These are phyloP conservation scores for Garra rufa DNA, from an alignment of 2,113 vertebrate genomes.

Conservation along the genomic window DNA sequence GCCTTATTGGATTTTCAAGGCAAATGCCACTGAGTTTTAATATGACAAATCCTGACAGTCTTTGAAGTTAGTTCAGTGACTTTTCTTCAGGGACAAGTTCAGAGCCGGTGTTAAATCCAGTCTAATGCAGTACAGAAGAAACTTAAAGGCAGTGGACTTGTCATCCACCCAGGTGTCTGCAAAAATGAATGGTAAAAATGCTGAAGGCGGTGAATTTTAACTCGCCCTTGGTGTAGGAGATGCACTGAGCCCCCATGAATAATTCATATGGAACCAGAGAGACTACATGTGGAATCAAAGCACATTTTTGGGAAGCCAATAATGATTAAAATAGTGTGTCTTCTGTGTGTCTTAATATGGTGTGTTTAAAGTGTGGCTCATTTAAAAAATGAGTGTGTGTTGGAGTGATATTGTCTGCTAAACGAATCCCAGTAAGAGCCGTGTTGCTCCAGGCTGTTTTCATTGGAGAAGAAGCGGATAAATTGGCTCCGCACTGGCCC, in stretches of 20 bases:
- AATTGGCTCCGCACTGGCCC: background rate
- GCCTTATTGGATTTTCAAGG: slow-evolving; percentile 22
- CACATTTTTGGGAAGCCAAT: slow-evolving; percentile 9
- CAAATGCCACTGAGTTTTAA: slow-evolving; percentile 37
- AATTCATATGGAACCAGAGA: slow-evolving; percentile 28
- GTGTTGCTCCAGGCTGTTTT: background rate
- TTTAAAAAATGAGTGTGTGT: background rate
- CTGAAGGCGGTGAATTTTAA: slow-evolving; percentile 37
- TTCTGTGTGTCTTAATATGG: background rate
- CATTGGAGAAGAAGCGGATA: background rate
- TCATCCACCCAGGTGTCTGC: slow-evolving; percentile 20
- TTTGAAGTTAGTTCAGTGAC: background rate
- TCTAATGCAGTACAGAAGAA: background rate
- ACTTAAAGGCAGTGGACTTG: slow-evolving; percentile 16
- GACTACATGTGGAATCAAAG: slow-evolving; percentile 1
- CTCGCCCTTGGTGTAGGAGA: slow-evolving; percentile 32
- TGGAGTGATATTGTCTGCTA: background rate
- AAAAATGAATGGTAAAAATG: slow-evolving; percentile 38
- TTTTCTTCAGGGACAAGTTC: background rate
- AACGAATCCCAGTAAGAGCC: background rate
- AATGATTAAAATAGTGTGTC: background rate
- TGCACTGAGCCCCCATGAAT: slow-evolving; percentile 6
- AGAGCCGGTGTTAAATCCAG: background rate
- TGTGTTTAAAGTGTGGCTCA: background rate
- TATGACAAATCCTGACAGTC: background rate